Conservation (phyloP, 1,140 invertebrate genomes). For the Nephila pilipes region DNA sequence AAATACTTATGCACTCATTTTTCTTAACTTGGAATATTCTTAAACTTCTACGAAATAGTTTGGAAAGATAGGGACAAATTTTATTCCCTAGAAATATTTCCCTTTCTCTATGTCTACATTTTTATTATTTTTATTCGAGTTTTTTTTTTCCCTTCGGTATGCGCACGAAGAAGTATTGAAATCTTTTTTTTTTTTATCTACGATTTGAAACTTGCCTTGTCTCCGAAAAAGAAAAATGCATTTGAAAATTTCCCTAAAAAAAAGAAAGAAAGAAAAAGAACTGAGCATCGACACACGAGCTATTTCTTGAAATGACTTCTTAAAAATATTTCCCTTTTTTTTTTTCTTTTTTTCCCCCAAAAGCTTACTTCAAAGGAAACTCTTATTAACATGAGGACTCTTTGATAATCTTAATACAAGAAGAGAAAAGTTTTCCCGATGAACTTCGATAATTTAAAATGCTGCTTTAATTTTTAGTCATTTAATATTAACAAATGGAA, state of each 20-base stretch:
- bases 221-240: conserved; percentile 11
- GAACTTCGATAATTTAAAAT: conserved; percentile 47
- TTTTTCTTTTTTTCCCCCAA: not conserved
- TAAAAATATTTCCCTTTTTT: not conserved
- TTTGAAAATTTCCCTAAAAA: conserved; percentile 24
- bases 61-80: conserved; percentile 9
- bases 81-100: conserved; percentile 2
- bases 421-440: not conserved
- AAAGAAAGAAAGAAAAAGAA: not conserved
- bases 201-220: conserved; percentile 39
- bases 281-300: conserved; percentile 30
- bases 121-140: not conserved
- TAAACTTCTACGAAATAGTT: conserved; percentile 28
- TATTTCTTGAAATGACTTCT: conserved; percentile 35
- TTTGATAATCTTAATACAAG: conserved; percentile 55
- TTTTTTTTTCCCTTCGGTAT: not conserved
- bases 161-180: conserved; percentile 49
- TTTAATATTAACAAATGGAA: conserved; percentile 34
- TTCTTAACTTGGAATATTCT: conserved; percentile 30
- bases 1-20: not conserved
- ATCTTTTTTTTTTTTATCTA: conserved; percentile 30
- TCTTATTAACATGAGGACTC: conserved; percentile 47
- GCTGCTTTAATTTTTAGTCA: conserved; percentile 53
- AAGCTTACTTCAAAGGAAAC: conserved; percentile 46
- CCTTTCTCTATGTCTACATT: not conserved